Percentiles rank a stretch among this genome's conserved stretches.
Conservation (phyloP, 2,797 vertebrate genomes). For the Benthosema pterotum region DNA sequence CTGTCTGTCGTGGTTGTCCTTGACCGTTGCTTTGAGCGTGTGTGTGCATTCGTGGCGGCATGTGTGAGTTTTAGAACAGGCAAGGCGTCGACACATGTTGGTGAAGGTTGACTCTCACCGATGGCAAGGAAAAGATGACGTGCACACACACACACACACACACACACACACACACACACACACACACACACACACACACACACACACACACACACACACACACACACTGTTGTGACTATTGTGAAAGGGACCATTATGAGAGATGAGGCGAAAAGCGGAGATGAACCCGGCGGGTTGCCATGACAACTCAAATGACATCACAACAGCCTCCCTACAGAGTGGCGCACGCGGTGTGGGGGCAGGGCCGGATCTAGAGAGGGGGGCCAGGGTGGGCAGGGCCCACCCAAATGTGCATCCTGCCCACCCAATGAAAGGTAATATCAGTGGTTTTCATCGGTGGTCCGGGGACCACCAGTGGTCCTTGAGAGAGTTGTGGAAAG, state of each 20-base stretch:
- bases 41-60: slow-evolving; percentile 1
- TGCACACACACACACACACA: slow-evolving; percentile 9
- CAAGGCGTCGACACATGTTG: slow-evolving; percentile 60
- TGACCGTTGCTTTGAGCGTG: slow-evolving; percentile 19
- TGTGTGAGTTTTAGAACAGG: slow-evolving; percentile 27
- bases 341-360: too few relatives aligned
- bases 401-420: too few relatives aligned
- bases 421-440: too few relatives aligned
- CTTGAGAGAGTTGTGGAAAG: too few relatives aligned
- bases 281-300: slow-evolving; percentile 67
- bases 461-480: too few relatives aligned
- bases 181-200: slow-evolving; percentile 3
- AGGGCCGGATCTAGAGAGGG: too few relatives aligned
- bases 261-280: slow-evolving; percentile 40
- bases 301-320: slow-evolving; percentile 70
- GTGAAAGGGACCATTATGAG: slow-evolving; percentile 40
- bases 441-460: too few relatives aligned
- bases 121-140: slow-evolving; percentile 63
- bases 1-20: slow-evolving; percentile 54
- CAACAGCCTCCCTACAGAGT: slow-evolving; percentile 31
- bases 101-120: slow-evolving; percentile 51
- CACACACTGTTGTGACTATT: slow-evolving; percentile 17
- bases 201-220: slow-evolving; percentile 9
- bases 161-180: slow-evolving; percentile 8
- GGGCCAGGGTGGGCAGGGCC: not conserved